These are phyloP conservation scores for Monopterus albus DNA, from an alignment of 2,113 vertebrate genomes.

Conservation along the genomic window DNA sequence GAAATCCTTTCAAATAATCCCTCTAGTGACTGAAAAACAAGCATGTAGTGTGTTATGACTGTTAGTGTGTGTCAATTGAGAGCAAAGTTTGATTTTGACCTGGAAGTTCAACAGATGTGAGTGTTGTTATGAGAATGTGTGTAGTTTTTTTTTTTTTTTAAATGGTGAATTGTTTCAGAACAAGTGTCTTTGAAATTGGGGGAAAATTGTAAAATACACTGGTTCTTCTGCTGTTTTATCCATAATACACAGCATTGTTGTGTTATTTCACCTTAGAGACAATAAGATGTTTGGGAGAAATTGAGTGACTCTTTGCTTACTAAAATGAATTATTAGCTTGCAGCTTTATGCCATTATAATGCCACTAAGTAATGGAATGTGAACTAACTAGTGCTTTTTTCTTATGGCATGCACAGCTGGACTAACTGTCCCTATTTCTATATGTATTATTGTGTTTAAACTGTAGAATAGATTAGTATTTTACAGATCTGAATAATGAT, in stretches of 20 bases:
- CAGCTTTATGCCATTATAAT: conserved; percentile 34
- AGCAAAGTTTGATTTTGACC: too few species aligned
- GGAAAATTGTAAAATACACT: conserved; percentile 58
- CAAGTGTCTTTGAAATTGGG: too few species aligned
- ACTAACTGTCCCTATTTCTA: conserved; percentile 21
- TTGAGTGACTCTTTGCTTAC: conserved; percentile 19
- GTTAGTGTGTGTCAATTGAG: too few species aligned
- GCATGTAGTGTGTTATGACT: too few species aligned
- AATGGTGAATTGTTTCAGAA: too few species aligned
- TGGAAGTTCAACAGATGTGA: too few species aligned
- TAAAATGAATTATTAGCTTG: conserved; percentile 52
- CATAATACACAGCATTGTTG: conserved; percentile 29
- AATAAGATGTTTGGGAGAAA: conserved; percentile 10
- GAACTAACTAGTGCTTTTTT: conserved; percentile 35
- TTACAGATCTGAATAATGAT: conserved; percentile 18
- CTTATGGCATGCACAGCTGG: conserved; percentile 22
- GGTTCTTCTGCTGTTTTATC: conserved; percentile 34
- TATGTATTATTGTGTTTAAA: conserved; percentile 16
- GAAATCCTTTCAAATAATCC: too few species aligned
- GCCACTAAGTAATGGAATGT: conserved; percentile 45
- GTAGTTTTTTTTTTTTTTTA: too few species aligned
- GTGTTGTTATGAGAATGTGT: too few species aligned
- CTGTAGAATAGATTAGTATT: conserved; percentile 16
- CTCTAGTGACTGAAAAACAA: too few species aligned
- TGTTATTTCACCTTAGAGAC: conserved; percentile 28